These are phyloP conservation scores for Rhinoraja longicauda DNA, from an alignment of 2,797 vertebrate genomes.

Conservation along the genomic window DNA sequence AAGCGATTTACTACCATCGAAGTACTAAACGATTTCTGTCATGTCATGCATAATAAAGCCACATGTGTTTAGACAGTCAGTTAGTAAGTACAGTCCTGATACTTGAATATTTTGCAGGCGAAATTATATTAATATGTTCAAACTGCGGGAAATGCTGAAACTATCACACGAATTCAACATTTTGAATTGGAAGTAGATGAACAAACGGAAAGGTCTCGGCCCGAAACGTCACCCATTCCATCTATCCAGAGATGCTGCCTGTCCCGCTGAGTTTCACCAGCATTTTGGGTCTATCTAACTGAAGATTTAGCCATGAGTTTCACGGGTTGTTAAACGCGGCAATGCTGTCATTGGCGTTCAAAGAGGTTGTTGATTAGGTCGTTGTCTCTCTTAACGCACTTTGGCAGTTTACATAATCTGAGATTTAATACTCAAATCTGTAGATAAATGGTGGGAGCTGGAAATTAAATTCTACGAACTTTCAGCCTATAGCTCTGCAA, in stretches of 20 bases:
- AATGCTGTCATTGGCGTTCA: not conserved
- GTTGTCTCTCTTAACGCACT: not conserved
- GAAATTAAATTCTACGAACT: not conserved
- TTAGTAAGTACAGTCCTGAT: not conserved
- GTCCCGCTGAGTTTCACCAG: no score
- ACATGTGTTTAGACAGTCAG: not conserved
- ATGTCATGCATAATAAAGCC: not conserved
- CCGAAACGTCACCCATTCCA: no score
- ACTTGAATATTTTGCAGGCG: not conserved
- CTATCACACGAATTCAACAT: not conserved
- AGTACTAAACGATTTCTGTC: no score
- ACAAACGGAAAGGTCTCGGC: not conserved
- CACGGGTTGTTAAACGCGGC: no score
- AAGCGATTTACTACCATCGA: no score
- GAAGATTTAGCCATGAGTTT: not conserved
- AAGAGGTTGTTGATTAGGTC: not conserved
- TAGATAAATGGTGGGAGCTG: not conserved
- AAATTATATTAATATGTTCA: not conserved
- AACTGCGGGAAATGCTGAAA: not conserved
- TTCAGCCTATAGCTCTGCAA: not conserved
- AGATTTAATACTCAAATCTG: slow-evolving; percentile 8
- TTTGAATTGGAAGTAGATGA: not conserved
- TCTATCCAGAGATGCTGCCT: no score
- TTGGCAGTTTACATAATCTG: not conserved
- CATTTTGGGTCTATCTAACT: no score